Evolutionary conservation across 2,888 invertebrate genomes (phyloP).

Genomic region (Acrobasis consociella): DNA sequence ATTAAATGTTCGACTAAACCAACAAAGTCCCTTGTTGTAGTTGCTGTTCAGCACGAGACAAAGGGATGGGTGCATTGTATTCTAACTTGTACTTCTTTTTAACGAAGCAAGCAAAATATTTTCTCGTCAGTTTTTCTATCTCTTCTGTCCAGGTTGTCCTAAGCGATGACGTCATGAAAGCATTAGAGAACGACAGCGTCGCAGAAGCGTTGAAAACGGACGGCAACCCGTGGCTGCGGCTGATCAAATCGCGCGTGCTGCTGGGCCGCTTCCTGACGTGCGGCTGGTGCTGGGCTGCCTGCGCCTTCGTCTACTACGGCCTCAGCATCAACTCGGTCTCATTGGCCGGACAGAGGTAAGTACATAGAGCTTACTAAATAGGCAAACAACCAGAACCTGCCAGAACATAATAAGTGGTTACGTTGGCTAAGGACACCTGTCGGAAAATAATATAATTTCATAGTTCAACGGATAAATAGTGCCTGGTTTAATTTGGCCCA

Average conservation of each 20-base stretch:
- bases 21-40: too few relatives aligned
- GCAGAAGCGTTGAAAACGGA: conserved; percentile 26
- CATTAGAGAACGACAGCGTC: conserved; percentile 39
- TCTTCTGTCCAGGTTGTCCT: conserved; percentile 46
- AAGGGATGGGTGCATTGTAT: too few relatives aligned
- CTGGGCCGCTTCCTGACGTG: conserved; percentile 55
- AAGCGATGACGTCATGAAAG: conserved; percentile 54
- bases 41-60: too few relatives aligned
- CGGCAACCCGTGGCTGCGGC: conserved; percentile 53
- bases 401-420: too few relatives aligned
- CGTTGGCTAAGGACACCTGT: too few relatives aligned
- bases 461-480: too few relatives aligned
- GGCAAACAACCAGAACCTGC: too few relatives aligned
- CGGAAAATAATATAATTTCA: too few relatives aligned
- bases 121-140: too few relatives aligned
- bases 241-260: conserved; percentile 57
- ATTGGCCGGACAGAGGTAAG: conserved; percentile 84
- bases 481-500: too few relatives aligned
- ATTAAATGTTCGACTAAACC: too few relatives aligned
- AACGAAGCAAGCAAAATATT: too few relatives aligned
- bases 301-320: conserved; percentile 90
- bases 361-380: not conserved
- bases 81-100: not conserved
- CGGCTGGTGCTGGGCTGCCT: conserved; percentile 87
- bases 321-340: conserved; percentile 89